phyloP scores from a whole-genome alignment of 2,888 invertebrate species.

The Cephus rjabovi region DNA sequence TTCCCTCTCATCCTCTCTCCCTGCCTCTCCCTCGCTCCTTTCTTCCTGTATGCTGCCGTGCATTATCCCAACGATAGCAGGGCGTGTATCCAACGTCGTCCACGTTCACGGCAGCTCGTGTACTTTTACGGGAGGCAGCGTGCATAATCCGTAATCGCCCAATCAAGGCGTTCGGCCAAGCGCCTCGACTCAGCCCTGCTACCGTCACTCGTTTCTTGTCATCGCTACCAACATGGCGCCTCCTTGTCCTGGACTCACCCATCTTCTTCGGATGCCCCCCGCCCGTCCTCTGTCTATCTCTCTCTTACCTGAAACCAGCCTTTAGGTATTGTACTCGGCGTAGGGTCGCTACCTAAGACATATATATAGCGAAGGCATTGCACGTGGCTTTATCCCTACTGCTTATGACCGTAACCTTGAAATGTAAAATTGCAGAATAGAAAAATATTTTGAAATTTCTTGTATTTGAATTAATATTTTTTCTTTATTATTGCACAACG shows the following conservation, averaged over 20 bases:
- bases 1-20: no score
- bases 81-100: neutral
- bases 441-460: neutral
- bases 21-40: neutral
- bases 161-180: conserved; percentile 50
- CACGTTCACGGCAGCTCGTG: conserved; percentile 7
- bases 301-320: neutral
- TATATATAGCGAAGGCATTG: neutral
- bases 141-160: conserved; percentile 57
- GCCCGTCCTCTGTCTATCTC: conserved; percentile 27
- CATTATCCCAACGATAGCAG: conserved; percentile 2
- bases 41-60: conserved; percentile 4
- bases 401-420: neutral
- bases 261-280: conserved; percentile 27
- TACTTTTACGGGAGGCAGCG: conserved; percentile 41
- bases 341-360: neutral
- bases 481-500: no score
- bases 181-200: conserved; percentile 44
- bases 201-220: conserved; percentile 53
- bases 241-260: conserved; percentile 19
- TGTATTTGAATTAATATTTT: neutral
- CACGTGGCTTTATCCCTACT: neutral
- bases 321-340: neutral
- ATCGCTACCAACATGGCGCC: conserved; percentile 54
- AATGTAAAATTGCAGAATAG: neutral